A percentile compares a stretch with the other conserved stretches of the same genome.
These are phyloP conservation scores for Tethya wilhelma DNA, from an alignment of 37 sponge, comb jelly and placozoan genomes.

Conservation along the genomic window DNA sequence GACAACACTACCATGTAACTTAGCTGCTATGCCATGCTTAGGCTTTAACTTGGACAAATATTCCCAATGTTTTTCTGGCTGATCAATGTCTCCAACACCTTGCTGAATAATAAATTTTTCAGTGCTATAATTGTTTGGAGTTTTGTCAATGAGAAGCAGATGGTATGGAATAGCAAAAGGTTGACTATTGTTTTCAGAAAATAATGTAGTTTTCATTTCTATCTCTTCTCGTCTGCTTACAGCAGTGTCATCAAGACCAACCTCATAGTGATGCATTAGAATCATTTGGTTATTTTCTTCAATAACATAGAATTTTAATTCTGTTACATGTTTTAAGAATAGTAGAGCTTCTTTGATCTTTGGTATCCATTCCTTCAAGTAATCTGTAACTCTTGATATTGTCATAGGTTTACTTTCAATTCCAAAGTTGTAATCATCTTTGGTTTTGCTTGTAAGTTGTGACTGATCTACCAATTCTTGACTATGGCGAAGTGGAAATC, in stretches of 20 bases:
- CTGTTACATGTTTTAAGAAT: slow-evolving; percentile 62
- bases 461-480: slow-evolving; percentile 26
- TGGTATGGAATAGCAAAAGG: neutral
- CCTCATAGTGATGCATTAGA: slow-evolving; percentile 1
- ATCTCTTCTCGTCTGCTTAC: neutral
- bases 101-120: slow-evolving; percentile 25
- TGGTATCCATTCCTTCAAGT: slow-evolving; percentile 48
- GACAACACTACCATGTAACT: neutral
- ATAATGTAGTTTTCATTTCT: neutral
- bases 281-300: slow-evolving; percentile 16
- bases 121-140: neutral
- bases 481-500: slow-evolving; percentile 69
- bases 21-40: slow-evolving; percentile 16
- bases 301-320: slow-evolving; percentile 51
- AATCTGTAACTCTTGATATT: slow-evolving; percentile 5
- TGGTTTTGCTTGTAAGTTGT: no score
- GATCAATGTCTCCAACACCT: slow-evolving; percentile 20
- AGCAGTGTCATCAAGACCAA: neutral
- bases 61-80: neutral
- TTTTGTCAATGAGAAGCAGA: neutral
- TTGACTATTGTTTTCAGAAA: neutral
- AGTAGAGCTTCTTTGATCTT: slow-evolving; percentile 55
- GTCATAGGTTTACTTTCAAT: neutral
- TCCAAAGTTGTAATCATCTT: slow-evolving; percentile 2
- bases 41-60: neutral